A percentile compares a stretch with the other conserved stretches of the same genome.
Evolutionary conservation across 1,140 invertebrate genomes (phyloP).

Genomic region (Phenacoccus solenopsis): DNA sequence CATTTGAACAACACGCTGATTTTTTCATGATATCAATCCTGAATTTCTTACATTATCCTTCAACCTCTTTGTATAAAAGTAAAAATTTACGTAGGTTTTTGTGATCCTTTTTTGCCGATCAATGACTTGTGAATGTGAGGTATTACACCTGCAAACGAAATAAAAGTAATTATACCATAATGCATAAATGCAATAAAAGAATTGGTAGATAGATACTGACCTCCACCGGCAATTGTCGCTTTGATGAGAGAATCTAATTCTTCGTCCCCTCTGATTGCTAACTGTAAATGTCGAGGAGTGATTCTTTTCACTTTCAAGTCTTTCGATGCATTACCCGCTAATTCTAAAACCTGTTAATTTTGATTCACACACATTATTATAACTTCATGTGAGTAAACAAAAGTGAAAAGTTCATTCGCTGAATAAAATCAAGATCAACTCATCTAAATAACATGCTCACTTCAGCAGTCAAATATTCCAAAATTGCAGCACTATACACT

Average conservation of each 20-base stretch:
- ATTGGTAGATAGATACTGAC: no score
- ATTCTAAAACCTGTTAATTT: conserved; percentile 72
- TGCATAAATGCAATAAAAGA: background rate
- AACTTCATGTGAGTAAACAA: no score
- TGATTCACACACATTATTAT: no score
- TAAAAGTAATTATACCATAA: conserved; percentile 5
- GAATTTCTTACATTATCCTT: no score
- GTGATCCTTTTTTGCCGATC: conserved; percentile 85
- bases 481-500: conserved; percentile 96
- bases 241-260: conserved; percentile 98
- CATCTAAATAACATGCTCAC: no score
- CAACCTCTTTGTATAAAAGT: no score
- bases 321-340: conserved; percentile 97
- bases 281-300: conserved; percentile 94
- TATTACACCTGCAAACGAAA: conserved; percentile 62
- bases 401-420: no score
- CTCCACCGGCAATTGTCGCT: conserved; percentile 98
- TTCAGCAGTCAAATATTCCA: conserved; percentile 98
- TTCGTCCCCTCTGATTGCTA: conserved; percentile 98
- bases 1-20: no score
- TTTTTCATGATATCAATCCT: no score
- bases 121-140: conserved; percentile 99
- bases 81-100: conserved; percentile 30
- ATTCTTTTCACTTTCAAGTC: conserved; percentile 99
- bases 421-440: no score